Conservation (phyloP, 2,113 vertebrate genomes). For the Bos taurus region DNA sequence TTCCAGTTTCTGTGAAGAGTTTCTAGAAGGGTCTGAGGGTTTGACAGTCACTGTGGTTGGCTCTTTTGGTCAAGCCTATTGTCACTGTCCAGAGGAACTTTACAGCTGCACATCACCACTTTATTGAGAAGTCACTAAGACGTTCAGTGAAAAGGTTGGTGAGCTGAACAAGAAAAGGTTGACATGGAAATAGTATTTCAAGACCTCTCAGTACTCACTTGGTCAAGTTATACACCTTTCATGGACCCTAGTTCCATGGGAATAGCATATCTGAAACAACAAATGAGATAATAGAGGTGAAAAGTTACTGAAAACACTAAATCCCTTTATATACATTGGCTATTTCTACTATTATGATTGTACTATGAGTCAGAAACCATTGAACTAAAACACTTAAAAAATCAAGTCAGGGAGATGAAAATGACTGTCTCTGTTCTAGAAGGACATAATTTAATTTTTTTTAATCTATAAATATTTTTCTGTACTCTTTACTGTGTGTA, state of each 20-base stretch:
- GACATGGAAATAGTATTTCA: neutral
- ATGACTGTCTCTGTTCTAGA: neutral
- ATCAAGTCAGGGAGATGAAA: neutral
- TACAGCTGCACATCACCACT: neutral
- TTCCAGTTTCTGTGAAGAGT: neutral
- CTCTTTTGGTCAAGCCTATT: neutral
- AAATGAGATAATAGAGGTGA: neutral
- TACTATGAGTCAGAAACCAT: neutral
- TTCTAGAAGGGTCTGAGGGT: neutral
- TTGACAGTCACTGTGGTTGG: neutral
- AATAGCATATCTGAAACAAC: neutral
- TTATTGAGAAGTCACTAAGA: neutral
- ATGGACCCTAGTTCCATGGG: neutral
- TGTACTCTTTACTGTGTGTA: neutral
- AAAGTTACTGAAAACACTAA: neutral
- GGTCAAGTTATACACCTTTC: neutral
- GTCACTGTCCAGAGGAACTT: neutral
- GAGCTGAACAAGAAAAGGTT: neutral
- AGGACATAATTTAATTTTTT: neutral
- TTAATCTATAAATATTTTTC: neutral
- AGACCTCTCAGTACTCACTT: neutral
- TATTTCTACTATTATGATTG: neutral
- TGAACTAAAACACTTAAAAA: neutral
- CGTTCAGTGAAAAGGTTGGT: neutral
- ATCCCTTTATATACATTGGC: neutral